Percentiles rank a stretch among this genome's conserved stretches.
phyloP scores from a whole-genome alignment of 2,797 vertebrate genomes.

The Clamator glandarius region DNA sequence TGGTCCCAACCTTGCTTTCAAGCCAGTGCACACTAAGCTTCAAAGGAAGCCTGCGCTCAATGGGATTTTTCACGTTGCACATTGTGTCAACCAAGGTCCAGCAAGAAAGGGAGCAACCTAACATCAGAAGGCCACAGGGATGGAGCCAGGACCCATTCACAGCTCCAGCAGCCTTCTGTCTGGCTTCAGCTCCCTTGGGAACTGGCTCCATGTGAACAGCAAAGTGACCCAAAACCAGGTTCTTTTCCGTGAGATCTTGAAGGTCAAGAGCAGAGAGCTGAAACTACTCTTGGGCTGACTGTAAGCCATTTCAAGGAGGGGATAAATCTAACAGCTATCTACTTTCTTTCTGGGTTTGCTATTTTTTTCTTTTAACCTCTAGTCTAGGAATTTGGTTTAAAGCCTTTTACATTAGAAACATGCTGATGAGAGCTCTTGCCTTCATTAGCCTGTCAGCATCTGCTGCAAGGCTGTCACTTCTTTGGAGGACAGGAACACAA shows the following conservation, averaged over 20 bases:
- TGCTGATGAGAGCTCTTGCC: not conserved
- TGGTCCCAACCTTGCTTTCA: not conserved
- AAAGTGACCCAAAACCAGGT: not conserved
- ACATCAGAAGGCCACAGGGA: not conserved
- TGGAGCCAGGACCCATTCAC: not conserved
- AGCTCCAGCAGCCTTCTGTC: not conserved
- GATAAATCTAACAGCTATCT: not conserved
- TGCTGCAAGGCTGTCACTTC: not conserved
- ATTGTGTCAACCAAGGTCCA: not conserved
- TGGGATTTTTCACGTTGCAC: not conserved
- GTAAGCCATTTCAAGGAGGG: not conserved
- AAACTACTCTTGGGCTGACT: not conserved
- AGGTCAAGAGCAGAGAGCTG: not conserved
- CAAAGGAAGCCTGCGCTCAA: not conserved
- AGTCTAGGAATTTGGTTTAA: constrained; percentile 30
- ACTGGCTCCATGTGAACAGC: not conserved
- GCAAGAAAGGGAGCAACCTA: not conserved
- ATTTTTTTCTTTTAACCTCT: not conserved
- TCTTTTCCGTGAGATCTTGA: not conserved
- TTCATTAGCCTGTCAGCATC: not conserved
- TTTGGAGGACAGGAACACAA: not conserved
- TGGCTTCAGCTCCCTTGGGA: constrained; percentile 14
- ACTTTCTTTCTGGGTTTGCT: not conserved
- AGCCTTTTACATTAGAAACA: constrained; percentile 25
- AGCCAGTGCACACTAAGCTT: not conserved